Base-by-base conservation (phyloP, 2,113 vertebrate genomes). In the Oreamnos americanus region DNA sequence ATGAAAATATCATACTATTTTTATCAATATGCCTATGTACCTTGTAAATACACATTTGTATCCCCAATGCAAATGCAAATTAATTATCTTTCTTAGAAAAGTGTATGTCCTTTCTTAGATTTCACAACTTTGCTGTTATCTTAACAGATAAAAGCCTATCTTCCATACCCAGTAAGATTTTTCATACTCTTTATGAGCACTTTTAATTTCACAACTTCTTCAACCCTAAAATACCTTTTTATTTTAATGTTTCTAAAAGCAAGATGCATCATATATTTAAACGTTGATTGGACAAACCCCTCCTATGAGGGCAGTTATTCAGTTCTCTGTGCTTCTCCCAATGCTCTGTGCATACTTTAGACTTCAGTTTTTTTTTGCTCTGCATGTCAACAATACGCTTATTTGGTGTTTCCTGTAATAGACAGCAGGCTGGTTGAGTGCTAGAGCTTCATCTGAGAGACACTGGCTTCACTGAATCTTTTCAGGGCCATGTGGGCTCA, bases 271-370 rank as follows among this genome's bases (percentile, higher is more conserved):
- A 17, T 7, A 12, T 79, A 76, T 30, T 94, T 30, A 53, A 19
- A 71, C 0, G 39, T 7, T n/a, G 21, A 4, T 28, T 33, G 45
- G 33, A 16, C 1, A 39, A 64, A 17, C 62, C 1, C 26, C 6
- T 53, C 15, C 16, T n/a, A 0, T 14, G 33, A 57, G 4, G 1
- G 10, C 5, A 51, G 21, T 6, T 30, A 25, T 4, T 26, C 10
- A 23, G 36, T 25, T 43, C 19, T 85, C n/a, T 49, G 21, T 53
- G 30, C 1, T 62, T 55, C 30, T 62, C 49, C 17, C 11, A 83
- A 1, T 0, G 12, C 2, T 58, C 13, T 45, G 14, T 49, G 21
- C 13, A 19, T 33, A 39, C 14, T 51, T 94, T 62, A 15, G 8
- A 76, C 45, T 26, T 90, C 10, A 36, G 28, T 7, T 30, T 6